Evolutionary conservation across 2,797 vertebrate species (phyloP).

Genomic region (Garrulus glandarius): DNA sequence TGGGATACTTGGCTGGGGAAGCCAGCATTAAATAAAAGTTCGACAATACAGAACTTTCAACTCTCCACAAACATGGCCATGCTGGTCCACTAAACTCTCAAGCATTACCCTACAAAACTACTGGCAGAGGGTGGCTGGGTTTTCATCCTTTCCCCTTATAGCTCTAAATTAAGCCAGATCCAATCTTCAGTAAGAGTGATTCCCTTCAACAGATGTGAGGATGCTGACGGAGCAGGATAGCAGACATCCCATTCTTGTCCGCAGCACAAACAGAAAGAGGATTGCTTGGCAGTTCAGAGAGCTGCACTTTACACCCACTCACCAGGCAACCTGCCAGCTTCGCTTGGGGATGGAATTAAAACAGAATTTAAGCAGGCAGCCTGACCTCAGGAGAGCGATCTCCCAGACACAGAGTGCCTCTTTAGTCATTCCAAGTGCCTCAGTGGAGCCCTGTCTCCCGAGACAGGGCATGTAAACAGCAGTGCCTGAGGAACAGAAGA

Average conservation of each 20-base stretch:
- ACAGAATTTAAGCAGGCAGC: conserved; percentile 16
- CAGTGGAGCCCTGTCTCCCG: background rate
- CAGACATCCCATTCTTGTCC: background rate
- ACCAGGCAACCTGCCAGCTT: conserved; percentile 37
- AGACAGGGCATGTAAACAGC: background rate
- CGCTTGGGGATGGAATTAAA: conserved; percentile 19
- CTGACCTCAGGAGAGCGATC: conserved; percentile 30
- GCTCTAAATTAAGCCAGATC: background rate
- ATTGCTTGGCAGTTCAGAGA: conserved; percentile 10
- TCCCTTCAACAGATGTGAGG: background rate
- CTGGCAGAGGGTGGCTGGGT: background rate
- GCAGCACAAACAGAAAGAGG: background rate
- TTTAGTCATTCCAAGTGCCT: background rate
- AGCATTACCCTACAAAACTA: background rate
- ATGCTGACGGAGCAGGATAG: background rate
- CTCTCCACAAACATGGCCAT: background rate
- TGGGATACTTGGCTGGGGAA: background rate
- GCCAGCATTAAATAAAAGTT: background rate
- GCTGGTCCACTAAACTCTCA: background rate
- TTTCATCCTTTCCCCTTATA: background rate
- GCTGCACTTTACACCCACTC: conserved; percentile 40
- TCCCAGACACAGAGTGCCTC: background rate
- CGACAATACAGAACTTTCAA: background rate
- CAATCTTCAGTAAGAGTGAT: background rate
- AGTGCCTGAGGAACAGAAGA: background rate